A percentile compares a stretch with the other conserved stretches of the same genome.
Conservation (phyloP, 2,113 vertebrate species). For the Odocoileus virginianus region DNA sequence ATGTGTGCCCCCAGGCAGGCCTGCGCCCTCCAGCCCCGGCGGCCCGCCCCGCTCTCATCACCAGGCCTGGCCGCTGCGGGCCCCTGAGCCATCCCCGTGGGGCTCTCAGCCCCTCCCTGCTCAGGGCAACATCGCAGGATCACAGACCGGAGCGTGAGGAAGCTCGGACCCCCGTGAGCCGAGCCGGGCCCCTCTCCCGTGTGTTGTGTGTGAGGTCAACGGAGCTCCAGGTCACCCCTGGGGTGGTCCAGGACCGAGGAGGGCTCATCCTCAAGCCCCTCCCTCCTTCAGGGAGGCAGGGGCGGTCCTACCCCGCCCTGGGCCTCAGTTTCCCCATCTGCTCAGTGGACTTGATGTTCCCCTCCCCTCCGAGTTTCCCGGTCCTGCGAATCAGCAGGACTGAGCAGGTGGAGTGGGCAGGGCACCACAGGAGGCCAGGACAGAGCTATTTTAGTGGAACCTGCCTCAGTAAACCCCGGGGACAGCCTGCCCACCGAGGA, state of each 20-base stretch:
- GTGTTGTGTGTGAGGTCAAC: accelerated
- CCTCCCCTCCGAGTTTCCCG: not conserved
- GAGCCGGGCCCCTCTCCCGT: not conserved
- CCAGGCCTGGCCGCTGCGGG: not conserved
- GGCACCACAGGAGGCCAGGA: not conserved
- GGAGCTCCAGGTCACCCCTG: not conserved
- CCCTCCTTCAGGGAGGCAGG: not conserved
- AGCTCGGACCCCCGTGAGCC: accelerated
- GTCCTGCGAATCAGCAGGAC: not conserved
- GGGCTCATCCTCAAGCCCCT: not conserved
- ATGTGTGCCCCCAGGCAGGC: too few relatives aligned
- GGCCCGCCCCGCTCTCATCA: not conserved
- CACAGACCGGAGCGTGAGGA: accelerated
- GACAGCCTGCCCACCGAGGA: not conserved
- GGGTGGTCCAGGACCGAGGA: not conserved
- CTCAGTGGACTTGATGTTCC: not conserved
- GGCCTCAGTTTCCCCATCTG: not conserved
- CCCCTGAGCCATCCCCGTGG: not conserved
- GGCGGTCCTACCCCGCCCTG: not conserved
- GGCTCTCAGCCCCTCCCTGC: not conserved
- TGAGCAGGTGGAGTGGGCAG: not conserved
- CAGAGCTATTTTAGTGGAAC: slow-evolving; percentile 34
- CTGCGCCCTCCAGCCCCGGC: not conserved
- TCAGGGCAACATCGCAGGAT: accelerated
- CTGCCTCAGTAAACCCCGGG: not conserved